Conservation (phyloP, 2,113 vertebrate species). For the Lates calcarifer region DNA sequence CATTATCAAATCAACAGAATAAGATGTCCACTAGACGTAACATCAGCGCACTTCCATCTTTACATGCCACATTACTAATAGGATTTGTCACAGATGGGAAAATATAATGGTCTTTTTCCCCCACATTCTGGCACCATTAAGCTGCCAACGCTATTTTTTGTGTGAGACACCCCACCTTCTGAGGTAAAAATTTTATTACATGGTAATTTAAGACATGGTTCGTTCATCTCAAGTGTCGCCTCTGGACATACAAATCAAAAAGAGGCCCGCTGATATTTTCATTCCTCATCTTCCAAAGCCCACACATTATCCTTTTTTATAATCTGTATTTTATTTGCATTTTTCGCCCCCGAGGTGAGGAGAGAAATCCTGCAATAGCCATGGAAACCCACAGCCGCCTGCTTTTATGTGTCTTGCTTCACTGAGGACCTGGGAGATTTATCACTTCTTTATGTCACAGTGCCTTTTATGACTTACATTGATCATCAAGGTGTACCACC, state of each 20-base stretch:
- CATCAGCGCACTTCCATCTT: slow-evolving; percentile 47
- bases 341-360: slow-evolving; percentile 59
- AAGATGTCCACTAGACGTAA: slow-evolving; percentile 59
- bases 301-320: slow-evolving; percentile 70
- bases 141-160: slow-evolving; percentile 42
- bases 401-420: slow-evolving; percentile 70
- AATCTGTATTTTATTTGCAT: slow-evolving; percentile 76
- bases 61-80: slow-evolving; percentile 67
- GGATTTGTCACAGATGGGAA: slow-evolving; percentile 74
- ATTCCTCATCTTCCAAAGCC: slow-evolving; percentile 69
- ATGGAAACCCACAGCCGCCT: slow-evolving; percentile 51
- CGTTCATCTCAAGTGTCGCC: slow-evolving; percentile 69
- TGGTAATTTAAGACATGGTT: slow-evolving; percentile 75
- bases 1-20: slow-evolving; percentile 55
- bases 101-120: slow-evolving; percentile 62
- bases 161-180: slow-evolving; percentile 50
- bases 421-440: slow-evolving; percentile 61
- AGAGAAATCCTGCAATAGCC: slow-evolving; percentile 46
- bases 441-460: slow-evolving; percentile 62
- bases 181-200: slow-evolving; percentile 73
- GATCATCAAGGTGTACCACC: slow-evolving; percentile 76
- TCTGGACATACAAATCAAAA: slow-evolving; percentile 72
- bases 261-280: slow-evolving; percentile 67
- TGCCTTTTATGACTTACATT: slow-evolving; percentile 73
- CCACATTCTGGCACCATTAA: slow-evolving; percentile 67